These are phyloP conservation scores for Chascanopsetta lugubris DNA, from an alignment of 2,113 vertebrate species.

Conservation along the genomic window DNA sequence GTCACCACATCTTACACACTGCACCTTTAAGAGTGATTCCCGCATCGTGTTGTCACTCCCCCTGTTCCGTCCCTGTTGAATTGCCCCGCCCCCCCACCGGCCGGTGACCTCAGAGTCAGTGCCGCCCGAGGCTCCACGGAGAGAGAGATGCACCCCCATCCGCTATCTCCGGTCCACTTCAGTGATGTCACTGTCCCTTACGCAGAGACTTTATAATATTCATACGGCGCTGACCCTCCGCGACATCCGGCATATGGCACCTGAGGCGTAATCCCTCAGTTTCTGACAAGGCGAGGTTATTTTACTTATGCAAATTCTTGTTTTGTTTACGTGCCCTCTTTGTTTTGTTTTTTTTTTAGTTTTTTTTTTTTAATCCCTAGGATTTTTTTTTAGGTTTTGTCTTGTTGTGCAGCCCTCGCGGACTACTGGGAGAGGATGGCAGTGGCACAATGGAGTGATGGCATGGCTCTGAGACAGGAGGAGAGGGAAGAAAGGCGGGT, in stretches of 20 bases:
- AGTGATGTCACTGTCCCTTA: conserved; percentile 26
- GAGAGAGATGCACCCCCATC: conserved; percentile 19
- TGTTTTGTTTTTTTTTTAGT: conserved; percentile 22
- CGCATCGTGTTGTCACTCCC: conserved; percentile 3
- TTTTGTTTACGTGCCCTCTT: conserved; percentile 57
- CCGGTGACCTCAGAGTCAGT: conserved; percentile 42
- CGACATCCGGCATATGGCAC: conserved; percentile 60
- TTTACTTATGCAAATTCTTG: conserved; percentile 52
- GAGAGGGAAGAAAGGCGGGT: conserved; percentile 28
- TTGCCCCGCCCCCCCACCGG: conserved; percentile 33
- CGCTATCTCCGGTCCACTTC: conserved; percentile 25
- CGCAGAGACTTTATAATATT: conserved; percentile 11
- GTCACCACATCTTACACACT: too few relatives aligned
- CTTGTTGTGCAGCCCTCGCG: background rate
- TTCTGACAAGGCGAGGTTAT: conserved; percentile 32
- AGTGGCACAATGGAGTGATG: conserved; percentile 39
- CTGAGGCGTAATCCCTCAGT: conserved; percentile 61
- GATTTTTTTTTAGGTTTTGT: conserved; percentile 39
- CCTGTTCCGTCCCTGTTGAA: conserved; percentile 35
- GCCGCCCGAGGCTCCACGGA: conserved; percentile 46
- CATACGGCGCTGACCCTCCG: conserved; percentile 47
- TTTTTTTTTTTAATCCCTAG: conserved; percentile 31
- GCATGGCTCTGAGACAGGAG: conserved; percentile 34
- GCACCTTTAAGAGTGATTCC: conserved; percentile 42
- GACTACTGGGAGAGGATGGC: conserved; percentile 28